Percentiles rank a stretch among this genome's conserved stretches.
Evolutionary conservation across 2,888 invertebrate genomes (phyloP).

Genomic region (Brassicogethes aeneus): DNA sequence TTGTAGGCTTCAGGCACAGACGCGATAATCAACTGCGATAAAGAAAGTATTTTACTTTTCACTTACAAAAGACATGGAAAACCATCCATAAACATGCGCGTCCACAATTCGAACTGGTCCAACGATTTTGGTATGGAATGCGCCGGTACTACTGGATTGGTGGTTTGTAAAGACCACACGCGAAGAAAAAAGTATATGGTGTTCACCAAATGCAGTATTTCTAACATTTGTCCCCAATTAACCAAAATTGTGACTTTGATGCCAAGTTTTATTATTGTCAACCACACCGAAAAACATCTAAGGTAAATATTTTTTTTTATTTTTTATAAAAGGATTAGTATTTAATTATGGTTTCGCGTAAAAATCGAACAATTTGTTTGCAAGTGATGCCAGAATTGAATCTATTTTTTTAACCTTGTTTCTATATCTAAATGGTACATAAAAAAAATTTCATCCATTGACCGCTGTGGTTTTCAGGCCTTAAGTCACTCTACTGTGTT

Average conservation of each 20-base stretch:
- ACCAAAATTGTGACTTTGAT: conserved; percentile 72
- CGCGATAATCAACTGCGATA: conserved; percentile 44
- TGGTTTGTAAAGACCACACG: conserved; percentile 64
- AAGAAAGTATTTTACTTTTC: conserved; percentile 63
- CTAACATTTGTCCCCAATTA: conserved; percentile 61
- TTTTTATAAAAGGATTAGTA: too few species aligned
- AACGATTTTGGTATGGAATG: conserved; percentile 57
- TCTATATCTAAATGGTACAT: too few species aligned
- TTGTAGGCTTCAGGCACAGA: conserved; percentile 54
- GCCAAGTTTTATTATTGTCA: conserved; percentile 70
- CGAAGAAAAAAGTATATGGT: conserved; percentile 64
- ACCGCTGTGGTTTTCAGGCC: too few species aligned
- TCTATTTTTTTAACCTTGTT: too few species aligned
- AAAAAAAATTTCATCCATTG: too few species aligned
- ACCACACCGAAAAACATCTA: conserved; percentile 52
- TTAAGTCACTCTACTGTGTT: too few species aligned
- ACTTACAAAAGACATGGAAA: conserved; percentile 49
- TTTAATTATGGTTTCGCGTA: too few species aligned
- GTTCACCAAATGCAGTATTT: conserved; percentile 57
- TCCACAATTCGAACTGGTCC: conserved; percentile 58
- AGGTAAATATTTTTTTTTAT: too few species aligned
- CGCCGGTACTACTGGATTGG: conserved; percentile 66
- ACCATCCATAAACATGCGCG: conserved; percentile 46
- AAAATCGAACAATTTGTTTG: too few species aligned
- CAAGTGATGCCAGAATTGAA: too few species aligned